Evolutionary conservation across 2,888 invertebrate genomes (phyloP), one percentile per base, ranked within the genome.

Genomic region (Eucriotettix oculatus): DNA sequence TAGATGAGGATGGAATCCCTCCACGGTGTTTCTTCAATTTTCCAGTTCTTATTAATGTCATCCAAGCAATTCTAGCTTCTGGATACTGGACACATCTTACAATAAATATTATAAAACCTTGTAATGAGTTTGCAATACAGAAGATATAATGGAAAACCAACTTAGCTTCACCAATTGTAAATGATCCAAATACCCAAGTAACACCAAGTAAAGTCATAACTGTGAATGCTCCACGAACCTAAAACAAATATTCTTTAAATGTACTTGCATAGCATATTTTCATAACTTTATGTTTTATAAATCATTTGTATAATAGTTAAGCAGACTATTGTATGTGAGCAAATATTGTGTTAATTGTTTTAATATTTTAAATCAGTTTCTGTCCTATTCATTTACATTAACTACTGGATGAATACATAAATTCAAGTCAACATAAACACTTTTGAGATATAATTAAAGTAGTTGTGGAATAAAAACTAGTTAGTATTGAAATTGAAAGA

Each of bases 61-160:
- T 48, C 63, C 63, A 63, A 14, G 63, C 61, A 42, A 55, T 54
- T 10, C 63, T 56, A 29, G 59, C 63, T 40, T 61, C 61, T 9
- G 61, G 58, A 53, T 63, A 61, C 16, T 59, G 61, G 10, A 61
- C 53, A 41, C 63, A 63, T 9, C 63, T 61, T 3, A 62, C 62
- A n/a, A 72, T 29, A 61, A 72, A 72, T 43, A 72, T 69, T 44
- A 72, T 65, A 60, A 72, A 68, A 9, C 72, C 72, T 62, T 71
- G 71, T 9, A 69, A 60, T 10, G 71, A 69, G 55, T 69, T 71
- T 42, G 68, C 62, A 9, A 71, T 60, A 65, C 70, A 71, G 63
- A 72, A 72, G n/a, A 69, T 56, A 60, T 71, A 71, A 57, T 69
- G 68, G 44, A 71, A 69, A 10, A 66, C 60, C 9, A 69, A 41